Conservation (phyloP, 2,888 invertebrate genomes). For the Monochamus alternatus region DNA sequence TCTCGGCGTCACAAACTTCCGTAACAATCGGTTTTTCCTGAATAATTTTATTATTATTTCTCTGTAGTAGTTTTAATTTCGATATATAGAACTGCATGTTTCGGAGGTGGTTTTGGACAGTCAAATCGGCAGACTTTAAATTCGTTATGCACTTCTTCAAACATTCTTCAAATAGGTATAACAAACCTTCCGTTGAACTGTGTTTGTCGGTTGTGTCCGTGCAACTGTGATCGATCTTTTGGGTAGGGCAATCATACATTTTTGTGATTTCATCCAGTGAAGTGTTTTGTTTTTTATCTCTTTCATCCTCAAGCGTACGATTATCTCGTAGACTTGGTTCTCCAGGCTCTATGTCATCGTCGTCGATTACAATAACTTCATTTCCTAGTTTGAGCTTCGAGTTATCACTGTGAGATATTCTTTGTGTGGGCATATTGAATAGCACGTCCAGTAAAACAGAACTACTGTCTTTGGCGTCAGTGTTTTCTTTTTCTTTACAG, state of each 20-base stretch:
- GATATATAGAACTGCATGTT: conserved; percentile 2
- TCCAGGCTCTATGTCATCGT: background rate
- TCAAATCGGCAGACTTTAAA: background rate
- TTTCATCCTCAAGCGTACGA: background rate
- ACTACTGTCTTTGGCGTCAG: background rate
- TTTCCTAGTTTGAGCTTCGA: background rate
- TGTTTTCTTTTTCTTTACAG: background rate
- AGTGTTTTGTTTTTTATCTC: background rate
- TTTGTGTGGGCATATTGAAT: conserved; percentile 4
- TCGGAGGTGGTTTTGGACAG: conserved; percentile 4
- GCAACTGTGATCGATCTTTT: conserved; percentile 12
- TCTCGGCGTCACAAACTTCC: conserved; percentile 9
- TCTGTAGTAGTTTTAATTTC: conserved; percentile 11
- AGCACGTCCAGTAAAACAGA: background rate
- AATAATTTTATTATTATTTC: background rate
- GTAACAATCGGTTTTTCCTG: background rate
- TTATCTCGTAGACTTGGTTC: background rate
- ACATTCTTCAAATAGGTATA: conserved; percentile 7
- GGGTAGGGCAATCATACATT: conserved; percentile 9
- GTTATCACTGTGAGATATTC: background rate
- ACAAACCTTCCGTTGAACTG: background rate
- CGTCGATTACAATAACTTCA: background rate
- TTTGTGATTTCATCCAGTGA: background rate
- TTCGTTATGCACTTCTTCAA: conserved; percentile 1
- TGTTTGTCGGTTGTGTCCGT: background rate